Base-by-base conservation (phyloP, 2,797 vertebrate species). In the Gymnothorax javanicus region DNA sequence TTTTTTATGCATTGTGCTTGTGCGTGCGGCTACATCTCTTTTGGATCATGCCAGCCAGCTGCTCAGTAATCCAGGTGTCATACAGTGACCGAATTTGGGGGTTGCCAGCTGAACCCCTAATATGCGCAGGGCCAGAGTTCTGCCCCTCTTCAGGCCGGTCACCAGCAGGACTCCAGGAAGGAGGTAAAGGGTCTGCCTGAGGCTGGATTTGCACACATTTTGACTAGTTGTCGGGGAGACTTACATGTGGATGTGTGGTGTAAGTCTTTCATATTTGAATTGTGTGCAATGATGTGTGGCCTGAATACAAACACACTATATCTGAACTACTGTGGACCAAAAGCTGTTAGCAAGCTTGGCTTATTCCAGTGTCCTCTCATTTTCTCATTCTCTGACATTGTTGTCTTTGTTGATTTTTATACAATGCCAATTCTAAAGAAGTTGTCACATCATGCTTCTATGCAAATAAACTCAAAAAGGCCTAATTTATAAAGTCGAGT, bases 141-240 rank as follows among this genome's bases (percentile, higher is more conserved):
- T 64, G 15, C n/a, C 60, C 50, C 67, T 33, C 56, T 64, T 27
- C 83, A 33, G 59, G 11, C 69, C 56, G 4, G 4, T 58, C 52
- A 60, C 73, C 43, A 20, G 6, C 27, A 3, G 25, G 25, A 62
- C 43, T 86, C 69, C 25, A 52, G 79, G 86, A 54, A 56, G 67
- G 7, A 9, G 52, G 11, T 54, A 43, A 73, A 73, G 82, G 85
- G 83, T 84, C 85, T 57, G 52, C 12, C 6, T 54, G 82, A 86
- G 85, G 83, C 87, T 86, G 82, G 83, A 86, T 84, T 62, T 62
- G 75, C 84, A 69, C 62, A 52, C 77, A 77, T 17, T 59, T 59
- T 82, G 27, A 13, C 69, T 77, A 54, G 56, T 71, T 13, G 62
- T 50, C 58, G 25, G 33, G 13, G 75, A 86, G 83, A 59, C 7